These are phyloP conservation scores for Odocoileus virginianus DNA, from an alignment of 2,113 vertebrate genomes.

Conservation along the genomic window DNA sequence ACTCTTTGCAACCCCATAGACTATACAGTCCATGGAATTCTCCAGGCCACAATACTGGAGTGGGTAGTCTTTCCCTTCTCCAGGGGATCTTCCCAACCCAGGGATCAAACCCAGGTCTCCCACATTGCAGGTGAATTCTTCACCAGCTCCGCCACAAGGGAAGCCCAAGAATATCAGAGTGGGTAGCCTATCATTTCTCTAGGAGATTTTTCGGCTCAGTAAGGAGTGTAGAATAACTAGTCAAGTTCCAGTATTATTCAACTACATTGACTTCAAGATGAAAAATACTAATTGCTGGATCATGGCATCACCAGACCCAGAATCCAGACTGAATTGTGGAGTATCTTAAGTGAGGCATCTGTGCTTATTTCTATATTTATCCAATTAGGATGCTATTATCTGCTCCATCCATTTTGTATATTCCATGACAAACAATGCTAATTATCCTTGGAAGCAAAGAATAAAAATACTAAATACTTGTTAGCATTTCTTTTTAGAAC, in stretches of 20 bases:
- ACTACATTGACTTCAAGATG: neutral
- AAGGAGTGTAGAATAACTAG: neutral
- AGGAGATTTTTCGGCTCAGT: neutral
- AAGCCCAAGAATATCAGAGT: neutral
- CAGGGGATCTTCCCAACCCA: neutral
- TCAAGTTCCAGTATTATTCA: neutral
- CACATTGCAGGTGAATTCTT: neutral
- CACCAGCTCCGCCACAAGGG: accelerated
- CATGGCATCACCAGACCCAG: neutral
- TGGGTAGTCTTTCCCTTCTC: neutral
- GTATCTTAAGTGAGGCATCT: neutral
- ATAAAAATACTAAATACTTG: neutral
- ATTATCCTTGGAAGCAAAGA: neutral
- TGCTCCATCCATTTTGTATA: neutral
- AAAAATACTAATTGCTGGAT: neutral
- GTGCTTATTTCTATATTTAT: neutral
- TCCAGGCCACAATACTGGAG: neutral
- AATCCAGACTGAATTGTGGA: neutral
- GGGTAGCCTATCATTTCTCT: neutral
- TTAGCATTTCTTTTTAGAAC: neutral
- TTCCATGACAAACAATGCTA: neutral
- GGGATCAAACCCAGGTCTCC: neutral
- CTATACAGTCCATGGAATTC: neutral
- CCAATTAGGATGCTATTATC: neutral
- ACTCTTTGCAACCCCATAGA: neutral